Percentiles rank a stretch among this genome's conserved stretches.
Evolutionary conservation across 1,140 invertebrate species (phyloP).

Genomic region (Carcinoscorpius rotundicauda): DNA sequence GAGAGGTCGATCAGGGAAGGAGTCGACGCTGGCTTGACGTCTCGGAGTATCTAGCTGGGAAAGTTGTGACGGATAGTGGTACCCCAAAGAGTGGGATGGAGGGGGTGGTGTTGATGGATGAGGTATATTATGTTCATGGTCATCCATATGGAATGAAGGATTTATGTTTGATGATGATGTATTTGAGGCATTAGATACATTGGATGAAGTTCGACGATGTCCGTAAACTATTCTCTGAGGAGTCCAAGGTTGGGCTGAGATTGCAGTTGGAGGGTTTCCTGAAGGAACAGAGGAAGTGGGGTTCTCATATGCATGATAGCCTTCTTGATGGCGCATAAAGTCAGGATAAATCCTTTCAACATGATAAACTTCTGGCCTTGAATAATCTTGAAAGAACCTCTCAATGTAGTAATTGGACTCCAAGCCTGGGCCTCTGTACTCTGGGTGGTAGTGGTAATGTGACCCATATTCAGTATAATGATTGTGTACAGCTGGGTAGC

Average conservation of each 20-base stretch:
- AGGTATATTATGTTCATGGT: conserved; percentile 39
- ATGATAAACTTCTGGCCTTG: conserved; percentile 9
- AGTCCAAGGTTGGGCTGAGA: conserved; percentile 19
- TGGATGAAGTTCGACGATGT: conserved; percentile 54
- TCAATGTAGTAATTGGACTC: conserved; percentile 8
- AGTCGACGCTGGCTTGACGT: background rate
- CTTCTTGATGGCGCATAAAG: conserved; percentile 20
- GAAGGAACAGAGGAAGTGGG: conserved; percentile 22
- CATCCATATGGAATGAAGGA: conserved; percentile 50
- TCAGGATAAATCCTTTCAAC: conserved; percentile 25
- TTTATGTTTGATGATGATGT: conserved; percentile 44
- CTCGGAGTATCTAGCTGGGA: background rate
- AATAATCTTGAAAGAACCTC: conserved; percentile 10
- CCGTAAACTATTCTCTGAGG: conserved; percentile 26
- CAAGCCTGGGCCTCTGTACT: conserved; percentile 3
- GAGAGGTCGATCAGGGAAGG: conserved; percentile 48
- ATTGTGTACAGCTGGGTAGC: background rate
- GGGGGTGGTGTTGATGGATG: background rate
- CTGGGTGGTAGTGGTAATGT: conserved; percentile 6
- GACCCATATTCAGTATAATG: background rate
- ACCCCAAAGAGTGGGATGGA: background rate
- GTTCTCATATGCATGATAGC: conserved; percentile 28
- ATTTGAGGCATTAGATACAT: conserved; percentile 48
- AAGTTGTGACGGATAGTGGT: background rate
- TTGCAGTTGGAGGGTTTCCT: conserved; percentile 2